Evolutionary conservation across 2,797 vertebrate species (phyloP).

Genomic region (Falco cherrug): DNA sequence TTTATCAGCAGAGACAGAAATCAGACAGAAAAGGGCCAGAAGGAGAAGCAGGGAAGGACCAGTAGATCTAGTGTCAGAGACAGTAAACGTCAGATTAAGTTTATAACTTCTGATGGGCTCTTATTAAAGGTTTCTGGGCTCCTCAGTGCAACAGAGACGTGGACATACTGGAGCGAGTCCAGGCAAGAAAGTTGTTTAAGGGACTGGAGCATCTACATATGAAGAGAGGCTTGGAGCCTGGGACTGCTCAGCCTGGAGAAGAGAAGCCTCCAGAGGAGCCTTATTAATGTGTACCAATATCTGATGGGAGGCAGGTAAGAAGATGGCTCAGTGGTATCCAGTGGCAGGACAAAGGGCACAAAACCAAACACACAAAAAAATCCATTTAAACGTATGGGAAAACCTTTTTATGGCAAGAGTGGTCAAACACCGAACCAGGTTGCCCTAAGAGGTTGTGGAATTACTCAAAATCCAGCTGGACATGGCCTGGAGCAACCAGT

Average conservation of each 20-base stretch:
- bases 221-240: background rate
- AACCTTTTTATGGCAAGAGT: rapidly evolving
- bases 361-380: background rate
- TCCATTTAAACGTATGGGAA: background rate
- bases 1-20: background rate
- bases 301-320: background rate
- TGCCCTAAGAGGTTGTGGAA: background rate
- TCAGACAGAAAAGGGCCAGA: background rate
- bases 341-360: background rate
- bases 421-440: background rate
- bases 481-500: background rate
- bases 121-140: background rate
- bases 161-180: background rate
- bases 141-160: background rate
- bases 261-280: background rate
- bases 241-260: background rate
- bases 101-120: background rate
- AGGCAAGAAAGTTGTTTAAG: background rate
- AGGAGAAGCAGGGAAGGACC: background rate
- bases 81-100: background rate
- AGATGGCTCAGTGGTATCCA: background rate
- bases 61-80: background rate
- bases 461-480: background rate
- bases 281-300: background rate
- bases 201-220: background rate